Percentiles rank a stretch among this genome's conserved stretches.
Conservation (phyloP, 2,113 vertebrate genomes). For the Candoia aspera region DNA sequence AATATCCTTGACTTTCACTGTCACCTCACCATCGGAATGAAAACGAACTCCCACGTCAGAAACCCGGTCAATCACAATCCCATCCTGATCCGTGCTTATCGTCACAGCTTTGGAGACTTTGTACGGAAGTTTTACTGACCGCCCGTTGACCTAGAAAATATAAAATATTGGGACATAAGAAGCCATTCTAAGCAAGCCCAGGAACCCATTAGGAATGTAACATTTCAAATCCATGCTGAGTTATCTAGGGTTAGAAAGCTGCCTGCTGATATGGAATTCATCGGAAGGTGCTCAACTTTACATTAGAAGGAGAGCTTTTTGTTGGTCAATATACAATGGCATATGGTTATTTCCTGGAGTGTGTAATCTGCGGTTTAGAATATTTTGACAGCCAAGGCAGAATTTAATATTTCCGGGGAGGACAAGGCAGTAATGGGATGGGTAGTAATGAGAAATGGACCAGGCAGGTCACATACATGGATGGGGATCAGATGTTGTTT, state of each 20-base stretch:
- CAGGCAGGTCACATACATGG: too few species aligned
- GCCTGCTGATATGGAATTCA: not conserved
- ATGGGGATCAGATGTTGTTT: too few species aligned
- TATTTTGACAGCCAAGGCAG: not conserved
- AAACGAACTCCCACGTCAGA: not conserved
- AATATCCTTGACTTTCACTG: not conserved
- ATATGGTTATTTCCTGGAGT: not conserved
- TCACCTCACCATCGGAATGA: not conserved
- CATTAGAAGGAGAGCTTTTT: not conserved
- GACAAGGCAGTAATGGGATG: not conserved
- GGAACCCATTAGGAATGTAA: not conserved
- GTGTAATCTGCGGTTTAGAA: not conserved
- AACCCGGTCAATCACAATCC: not conserved
- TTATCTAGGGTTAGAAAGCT: not conserved
- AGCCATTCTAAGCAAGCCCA: not conserved
- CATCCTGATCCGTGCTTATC: not conserved
- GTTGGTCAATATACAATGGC: not conserved
- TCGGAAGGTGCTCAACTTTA: not conserved
- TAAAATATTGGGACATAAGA: not conserved
- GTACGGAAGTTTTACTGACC: not conserved
- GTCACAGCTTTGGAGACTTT: not conserved
- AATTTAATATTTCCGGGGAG: not conserved
- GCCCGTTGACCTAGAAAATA: conserved; percentile 21
- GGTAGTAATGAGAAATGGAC: not conserved
- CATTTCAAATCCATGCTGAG: not conserved